Conservation (phyloP, 2,888 invertebrate genomes). For the Zootermopsis nevadensis region DNA sequence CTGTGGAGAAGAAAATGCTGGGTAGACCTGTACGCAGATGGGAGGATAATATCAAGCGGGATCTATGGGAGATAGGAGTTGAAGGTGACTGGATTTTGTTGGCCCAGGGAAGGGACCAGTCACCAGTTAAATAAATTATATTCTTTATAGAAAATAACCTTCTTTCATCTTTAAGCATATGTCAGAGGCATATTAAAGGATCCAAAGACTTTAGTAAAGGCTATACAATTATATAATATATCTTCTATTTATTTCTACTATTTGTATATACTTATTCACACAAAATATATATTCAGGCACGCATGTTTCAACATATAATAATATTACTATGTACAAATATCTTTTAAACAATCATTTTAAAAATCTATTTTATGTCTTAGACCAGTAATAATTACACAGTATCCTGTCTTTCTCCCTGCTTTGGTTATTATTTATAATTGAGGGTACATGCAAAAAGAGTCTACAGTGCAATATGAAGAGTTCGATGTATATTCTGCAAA, state of each 20-base stretch:
- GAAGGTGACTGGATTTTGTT: too few species aligned
- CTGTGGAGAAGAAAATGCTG: too few species aligned
- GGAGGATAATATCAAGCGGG: too few species aligned
- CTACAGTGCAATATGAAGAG: background rate
- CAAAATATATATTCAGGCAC: constrained; percentile 43
- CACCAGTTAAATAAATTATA: too few species aligned
- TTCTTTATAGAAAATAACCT: background rate
- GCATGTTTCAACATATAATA: constrained; percentile 28
- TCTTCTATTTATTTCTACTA: constrained; percentile 32
- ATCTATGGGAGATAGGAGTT: too few species aligned
- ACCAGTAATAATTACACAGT: constrained; percentile 11
- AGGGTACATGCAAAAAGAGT: constrained; percentile 3
- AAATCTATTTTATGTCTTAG: constrained; percentile 30
- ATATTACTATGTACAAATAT: constrained; percentile 38
- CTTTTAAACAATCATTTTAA: constrained; percentile 18
- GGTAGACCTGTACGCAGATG: too few species aligned
- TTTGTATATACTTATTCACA: constrained; percentile 37
- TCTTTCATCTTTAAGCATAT: too few species aligned
- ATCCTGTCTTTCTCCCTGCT: background rate
- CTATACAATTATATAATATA: constrained; percentile 19
- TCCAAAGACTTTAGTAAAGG: background rate
- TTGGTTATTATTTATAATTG: constrained; percentile 25
- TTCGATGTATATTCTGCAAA: constrained; percentile 26
- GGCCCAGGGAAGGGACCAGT: too few species aligned
- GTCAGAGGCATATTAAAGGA: too few species aligned